Base-by-base conservation (phyloP, 2,888 invertebrate species). In the Drosophila mettleri region DNA sequence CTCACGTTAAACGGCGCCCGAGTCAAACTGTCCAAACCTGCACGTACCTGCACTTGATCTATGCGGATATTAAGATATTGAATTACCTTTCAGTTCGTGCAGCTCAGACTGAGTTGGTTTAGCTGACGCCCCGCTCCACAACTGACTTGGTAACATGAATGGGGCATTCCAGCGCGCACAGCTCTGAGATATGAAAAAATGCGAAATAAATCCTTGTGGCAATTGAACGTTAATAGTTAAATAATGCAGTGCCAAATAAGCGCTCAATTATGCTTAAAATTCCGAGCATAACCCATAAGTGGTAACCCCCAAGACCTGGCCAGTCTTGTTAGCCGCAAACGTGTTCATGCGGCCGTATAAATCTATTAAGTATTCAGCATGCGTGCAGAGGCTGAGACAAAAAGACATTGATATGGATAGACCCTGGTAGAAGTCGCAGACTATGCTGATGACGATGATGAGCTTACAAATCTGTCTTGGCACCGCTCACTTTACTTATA, bases 21-120 rank as follows among this genome's bases (percentile, higher is more conserved):
- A 83, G 86, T 83, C 83, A 83, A 83, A 74, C 83, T 83, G 83
- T 69, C 84, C 86, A 78, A 86, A 83, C 83, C 86, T 83, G 84
- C 86, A 83, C 83, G 83, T 83, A 83, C 84, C 86, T 83, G 83
- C 83, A 83, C 86, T 83, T 83, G 83, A 83, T 83, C 83, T 83
- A 83, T 83, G 86, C 86, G 83, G 86, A 86, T 83, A 83, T 83
- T 83, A 86, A 83, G 83, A 83, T 83, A 83, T 83, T 83, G 84
- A 83, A 83, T 83, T 83, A 86, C 83, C 84, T 83, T 86, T 78
- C 69, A 77, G 76, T 81, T 84, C 82, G 86, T 81, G 85, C 74
- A 79, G 74, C 83, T 72, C 69, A 78, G 86, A 78, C 75, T 61
- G 59, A 72, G 60, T 62, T 57, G 64, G 33, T 20, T 61, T 4